These are phyloP conservation scores for Allobates femoralis DNA, from an alignment of 2,797 vertebrate genomes.

Conservation along the genomic window DNA sequence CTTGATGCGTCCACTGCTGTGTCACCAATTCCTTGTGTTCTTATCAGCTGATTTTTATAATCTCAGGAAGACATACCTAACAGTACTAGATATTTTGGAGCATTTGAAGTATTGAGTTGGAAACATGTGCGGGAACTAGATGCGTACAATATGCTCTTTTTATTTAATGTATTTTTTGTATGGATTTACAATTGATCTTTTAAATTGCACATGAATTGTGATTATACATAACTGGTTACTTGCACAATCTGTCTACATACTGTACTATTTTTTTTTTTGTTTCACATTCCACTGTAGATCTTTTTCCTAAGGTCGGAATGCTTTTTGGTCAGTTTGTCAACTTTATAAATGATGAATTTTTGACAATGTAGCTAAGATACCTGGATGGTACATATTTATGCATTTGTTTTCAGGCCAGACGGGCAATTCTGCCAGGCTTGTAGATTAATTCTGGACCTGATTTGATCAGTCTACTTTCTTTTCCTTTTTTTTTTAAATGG, in stretches of 20 bases:
- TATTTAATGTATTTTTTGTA: slow-evolving; percentile 30
- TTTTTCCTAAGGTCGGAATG: neutral
- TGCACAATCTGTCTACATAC: neutral
- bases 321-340: neutral
- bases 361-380: neutral
- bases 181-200: neutral
- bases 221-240: neutral
- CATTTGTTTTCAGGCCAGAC: neutral
- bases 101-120: slow-evolving; percentile 36
- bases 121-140: neutral
- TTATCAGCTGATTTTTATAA: neutral
- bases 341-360: neutral
- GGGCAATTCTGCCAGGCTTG: neutral
- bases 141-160: neutral
- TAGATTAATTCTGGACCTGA: neutral
- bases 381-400: neutral
- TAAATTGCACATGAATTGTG: neutral
- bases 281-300: neutral
- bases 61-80: slow-evolving; percentile 44
- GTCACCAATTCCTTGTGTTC: slow-evolving; percentile 16
- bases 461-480: neutral
- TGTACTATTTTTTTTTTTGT: neutral
- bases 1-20: neutral
- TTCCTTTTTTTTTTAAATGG: neutral
- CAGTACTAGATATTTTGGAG: slow-evolving; percentile 25